phyloP scores from a whole-genome alignment of 2,113 vertebrate genomes.

The Trogon surrucura region DNA sequence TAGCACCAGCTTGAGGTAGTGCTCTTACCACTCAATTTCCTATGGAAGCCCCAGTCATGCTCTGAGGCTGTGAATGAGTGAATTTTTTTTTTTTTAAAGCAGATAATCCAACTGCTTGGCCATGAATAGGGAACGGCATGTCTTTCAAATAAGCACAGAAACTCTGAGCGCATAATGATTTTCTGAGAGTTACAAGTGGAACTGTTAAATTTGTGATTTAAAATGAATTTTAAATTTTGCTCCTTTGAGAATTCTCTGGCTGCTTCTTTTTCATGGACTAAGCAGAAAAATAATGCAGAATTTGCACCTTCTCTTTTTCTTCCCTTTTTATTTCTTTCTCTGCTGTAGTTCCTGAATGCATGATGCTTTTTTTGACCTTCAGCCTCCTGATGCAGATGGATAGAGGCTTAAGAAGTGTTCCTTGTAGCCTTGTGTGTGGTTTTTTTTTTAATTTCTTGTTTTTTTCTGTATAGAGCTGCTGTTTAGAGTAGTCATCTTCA shows the following conservation, averaged over 20 bases:
- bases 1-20: background rate
- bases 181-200: slow-evolving; percentile 14
- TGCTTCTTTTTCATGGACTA: background rate
- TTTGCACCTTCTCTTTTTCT: background rate
- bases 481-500: background rate
- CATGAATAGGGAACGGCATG: background rate
- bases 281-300: background rate
- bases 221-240: background rate
- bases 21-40: background rate
- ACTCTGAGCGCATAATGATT: background rate
- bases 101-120: slow-evolving; percentile 13
- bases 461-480: background rate
- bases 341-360: background rate
- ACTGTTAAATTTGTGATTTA: slow-evolving; percentile 16
- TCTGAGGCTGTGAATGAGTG: background rate
- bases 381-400: background rate
- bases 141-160: slow-evolving; percentile 6
- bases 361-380: background rate
- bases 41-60: background rate
- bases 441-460: background rate
- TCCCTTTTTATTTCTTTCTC: background rate
- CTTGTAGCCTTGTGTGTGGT: background rate
- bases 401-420: background rate
- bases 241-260: background rate
- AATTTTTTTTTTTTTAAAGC: slow-evolving; percentile 27